A percentile compares a stretch with the other conserved stretches of the same genome.
These are phyloP conservation scores for Nymphicus hollandicus DNA, from an alignment of 2,113 vertebrate species.

Conservation along the genomic window DNA sequence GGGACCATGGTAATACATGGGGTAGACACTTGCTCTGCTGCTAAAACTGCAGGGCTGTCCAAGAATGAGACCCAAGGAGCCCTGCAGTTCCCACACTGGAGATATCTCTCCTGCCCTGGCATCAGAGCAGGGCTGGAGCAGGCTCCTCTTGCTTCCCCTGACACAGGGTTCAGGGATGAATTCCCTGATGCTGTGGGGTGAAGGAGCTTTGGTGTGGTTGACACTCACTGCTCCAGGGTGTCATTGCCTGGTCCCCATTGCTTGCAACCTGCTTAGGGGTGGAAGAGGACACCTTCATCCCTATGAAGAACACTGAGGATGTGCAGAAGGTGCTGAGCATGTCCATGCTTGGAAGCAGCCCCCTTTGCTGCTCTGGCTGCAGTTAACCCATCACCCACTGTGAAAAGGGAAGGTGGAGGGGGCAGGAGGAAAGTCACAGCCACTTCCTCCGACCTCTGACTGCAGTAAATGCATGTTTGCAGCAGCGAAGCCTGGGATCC, in stretches of 20 bases:
- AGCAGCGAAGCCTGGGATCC: not conserved
- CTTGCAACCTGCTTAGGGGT: not conserved
- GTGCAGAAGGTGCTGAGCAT: fast-evolving
- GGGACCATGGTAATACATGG: fast-evolving
- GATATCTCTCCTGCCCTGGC: not conserved
- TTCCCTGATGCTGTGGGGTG: not conserved
- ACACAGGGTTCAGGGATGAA: no score
- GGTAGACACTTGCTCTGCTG: not conserved
- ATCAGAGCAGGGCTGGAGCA: not conserved
- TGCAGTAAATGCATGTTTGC: not conserved
- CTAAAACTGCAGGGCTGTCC: not conserved
- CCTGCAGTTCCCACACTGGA: not conserved
- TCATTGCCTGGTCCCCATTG: fast-evolving
- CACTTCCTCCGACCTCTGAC: not conserved
- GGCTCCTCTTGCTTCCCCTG: not conserved
- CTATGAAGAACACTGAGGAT: not conserved
- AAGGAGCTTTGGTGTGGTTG: not conserved
- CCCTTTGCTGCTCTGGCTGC: not conserved
- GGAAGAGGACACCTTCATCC: not conserved
- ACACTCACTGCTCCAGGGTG: fast-evolving
- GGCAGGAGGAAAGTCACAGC: not conserved
- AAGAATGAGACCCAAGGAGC: not conserved
- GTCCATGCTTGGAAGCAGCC: not conserved
- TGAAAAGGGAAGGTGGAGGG: not conserved
- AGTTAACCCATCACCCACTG: not conserved